phyloP scores from a whole-genome alignment of 2,797 vertebrate species.

The Catharus ustulatus region DNA sequence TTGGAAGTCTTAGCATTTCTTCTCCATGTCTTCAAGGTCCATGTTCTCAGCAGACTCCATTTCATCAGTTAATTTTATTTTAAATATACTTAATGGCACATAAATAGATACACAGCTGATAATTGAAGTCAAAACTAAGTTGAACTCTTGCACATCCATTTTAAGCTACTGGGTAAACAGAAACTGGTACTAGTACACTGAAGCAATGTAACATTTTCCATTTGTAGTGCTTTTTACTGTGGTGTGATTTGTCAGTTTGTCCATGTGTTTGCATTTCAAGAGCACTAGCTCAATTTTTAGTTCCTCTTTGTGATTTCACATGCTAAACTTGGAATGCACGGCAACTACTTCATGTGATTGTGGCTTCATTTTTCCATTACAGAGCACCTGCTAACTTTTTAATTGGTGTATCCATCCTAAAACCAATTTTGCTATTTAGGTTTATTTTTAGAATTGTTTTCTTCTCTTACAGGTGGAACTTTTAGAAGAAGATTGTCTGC shows the following conservation, averaged over 20 bases:
- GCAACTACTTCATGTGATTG: not conserved
- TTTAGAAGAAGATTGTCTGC: constrained; percentile 9
- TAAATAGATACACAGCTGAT: not conserved
- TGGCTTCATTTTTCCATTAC: not conserved
- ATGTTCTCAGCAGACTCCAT: not conserved
- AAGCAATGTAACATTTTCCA: not conserved
- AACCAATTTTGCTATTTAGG: not conserved
- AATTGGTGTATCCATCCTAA: not conserved
- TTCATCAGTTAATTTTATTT: not conserved
- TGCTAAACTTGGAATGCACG: not conserved
- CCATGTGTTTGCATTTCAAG: not conserved
- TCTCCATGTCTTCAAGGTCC: not conserved
- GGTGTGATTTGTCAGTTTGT: not conserved
- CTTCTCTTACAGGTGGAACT: constrained; percentile 64
- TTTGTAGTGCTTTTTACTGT: not conserved
- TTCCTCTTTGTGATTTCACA: not conserved
- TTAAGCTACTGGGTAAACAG: not conserved
- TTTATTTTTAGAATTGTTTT: not conserved
- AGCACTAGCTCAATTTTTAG: not conserved
- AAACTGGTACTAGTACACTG: not conserved
- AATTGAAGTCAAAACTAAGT: not conserved
- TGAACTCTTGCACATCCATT: not conserved
- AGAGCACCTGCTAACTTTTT: not conserved
- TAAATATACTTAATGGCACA: not conserved
- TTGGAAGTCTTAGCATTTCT: not conserved